These are phyloP conservation scores for Mormyrus hasselquistii DNA, from an alignment of 2,797 vertebrate species.

Conservation along the genomic window DNA sequence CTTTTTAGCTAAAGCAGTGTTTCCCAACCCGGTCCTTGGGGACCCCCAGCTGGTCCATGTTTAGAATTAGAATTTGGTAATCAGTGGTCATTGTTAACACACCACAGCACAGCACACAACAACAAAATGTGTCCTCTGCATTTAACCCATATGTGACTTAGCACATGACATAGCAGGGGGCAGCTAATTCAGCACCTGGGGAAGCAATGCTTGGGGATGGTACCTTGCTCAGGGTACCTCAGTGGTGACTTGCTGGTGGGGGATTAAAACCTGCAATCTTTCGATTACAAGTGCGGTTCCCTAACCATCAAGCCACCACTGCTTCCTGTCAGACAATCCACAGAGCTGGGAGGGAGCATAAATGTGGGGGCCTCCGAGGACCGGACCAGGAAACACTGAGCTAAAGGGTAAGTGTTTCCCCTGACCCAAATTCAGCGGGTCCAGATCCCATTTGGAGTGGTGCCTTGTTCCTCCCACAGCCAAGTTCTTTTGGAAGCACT, in stretches of 20 bases:
- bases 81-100: no score
- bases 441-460: neutral
- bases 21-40: neutral
- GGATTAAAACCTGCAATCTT: no score
- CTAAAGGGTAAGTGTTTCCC: neutral
- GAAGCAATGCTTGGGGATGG: no score
- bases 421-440: neutral
- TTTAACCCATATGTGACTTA: no score
- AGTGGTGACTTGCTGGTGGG: no score
- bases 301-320: no score
- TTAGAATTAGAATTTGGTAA: neutral
- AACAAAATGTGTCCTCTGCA: no score
- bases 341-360: neutral
- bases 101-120: no score
- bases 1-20: neutral
- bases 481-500: neutral
- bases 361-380: neutral
- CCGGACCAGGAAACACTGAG: neutral
- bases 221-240: no score
- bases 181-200: no score
- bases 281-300: no score
- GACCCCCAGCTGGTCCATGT: neutral
- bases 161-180: no score
- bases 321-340: neutral
- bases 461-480: neutral